Conservation (phyloP, 2,888 invertebrate species). For the Eristalis pertinax region DNA sequence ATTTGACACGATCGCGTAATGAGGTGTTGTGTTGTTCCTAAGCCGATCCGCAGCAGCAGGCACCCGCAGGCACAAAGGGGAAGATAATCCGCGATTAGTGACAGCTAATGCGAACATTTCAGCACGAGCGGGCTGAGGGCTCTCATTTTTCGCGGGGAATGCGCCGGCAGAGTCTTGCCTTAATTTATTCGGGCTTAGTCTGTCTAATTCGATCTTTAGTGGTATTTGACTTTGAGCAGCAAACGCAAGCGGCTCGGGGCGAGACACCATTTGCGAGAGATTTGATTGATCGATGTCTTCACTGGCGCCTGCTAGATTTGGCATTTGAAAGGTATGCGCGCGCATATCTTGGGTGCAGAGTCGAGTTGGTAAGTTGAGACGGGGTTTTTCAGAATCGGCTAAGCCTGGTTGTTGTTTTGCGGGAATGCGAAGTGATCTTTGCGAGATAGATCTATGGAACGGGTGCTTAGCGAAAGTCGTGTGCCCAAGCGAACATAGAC, state of each 20-base stretch:
- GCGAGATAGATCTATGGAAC: not conserved
- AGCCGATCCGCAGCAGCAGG: slow-evolving; percentile 1
- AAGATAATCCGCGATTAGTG: slow-evolving; percentile 56
- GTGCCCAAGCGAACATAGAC: not conserved
- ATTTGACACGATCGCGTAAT: slow-evolving; percentile 54
- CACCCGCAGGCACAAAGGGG: slow-evolving; percentile 10
- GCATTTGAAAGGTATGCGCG: not conserved
- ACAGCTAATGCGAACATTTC: slow-evolving; percentile 31
- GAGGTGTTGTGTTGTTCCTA: slow-evolving; percentile 7
- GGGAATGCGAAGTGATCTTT: not conserved
- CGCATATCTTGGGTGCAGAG: not conserved
- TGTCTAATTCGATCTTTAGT: slow-evolving; percentile 7
- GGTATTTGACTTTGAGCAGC: slow-evolving; percentile 23
- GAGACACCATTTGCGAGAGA: not conserved
- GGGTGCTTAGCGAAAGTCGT: not conserved
- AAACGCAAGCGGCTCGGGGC: not conserved
- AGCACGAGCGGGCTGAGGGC: slow-evolving; percentile 12
- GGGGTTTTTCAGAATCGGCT: not conserved
- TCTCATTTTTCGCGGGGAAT: not conserved
- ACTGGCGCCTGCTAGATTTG: slow-evolving; percentile 1
- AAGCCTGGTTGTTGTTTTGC: not conserved
- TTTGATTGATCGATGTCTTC: slow-evolving; percentile 35
- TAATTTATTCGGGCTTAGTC: slow-evolving; percentile 31
- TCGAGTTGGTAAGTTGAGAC: not conserved
- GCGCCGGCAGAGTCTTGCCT: slow-evolving; percentile 11